Percentiles rank a stretch among this genome's conserved stretches.
Conservation (phyloP, 2,113 vertebrate species). For the Pterocles orientalis region DNA sequence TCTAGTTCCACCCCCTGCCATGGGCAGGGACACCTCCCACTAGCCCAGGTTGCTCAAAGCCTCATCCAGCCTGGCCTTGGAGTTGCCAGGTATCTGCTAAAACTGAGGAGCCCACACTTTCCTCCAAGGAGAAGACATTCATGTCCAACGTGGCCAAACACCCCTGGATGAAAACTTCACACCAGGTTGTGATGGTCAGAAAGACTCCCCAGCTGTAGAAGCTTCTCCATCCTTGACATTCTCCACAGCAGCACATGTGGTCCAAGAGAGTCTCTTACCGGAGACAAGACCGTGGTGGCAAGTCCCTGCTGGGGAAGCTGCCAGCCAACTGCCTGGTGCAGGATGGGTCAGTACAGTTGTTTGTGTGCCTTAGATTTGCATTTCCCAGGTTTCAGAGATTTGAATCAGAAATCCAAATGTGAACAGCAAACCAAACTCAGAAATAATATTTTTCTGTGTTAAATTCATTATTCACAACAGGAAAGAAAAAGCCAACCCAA, state of each 20-base stretch:
- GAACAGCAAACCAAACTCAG: background rate
- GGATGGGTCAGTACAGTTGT: background rate
- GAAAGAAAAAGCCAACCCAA: background rate
- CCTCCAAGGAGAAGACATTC: background rate
- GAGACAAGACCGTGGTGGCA: background rate
- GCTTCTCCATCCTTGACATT: background rate
- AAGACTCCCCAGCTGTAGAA: background rate
- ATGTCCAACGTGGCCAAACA: rapidly evolving
- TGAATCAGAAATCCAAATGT: background rate
- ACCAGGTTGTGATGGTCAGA: background rate
- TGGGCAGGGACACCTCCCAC: no score
- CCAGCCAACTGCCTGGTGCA: background rate
- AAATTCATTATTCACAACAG: background rate
- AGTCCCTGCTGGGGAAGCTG: background rate
- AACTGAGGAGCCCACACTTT: background rate
- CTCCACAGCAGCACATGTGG: background rate
- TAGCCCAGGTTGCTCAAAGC: no score
- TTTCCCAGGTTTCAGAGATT: background rate
- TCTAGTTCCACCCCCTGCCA: no score
- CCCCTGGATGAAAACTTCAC: background rate
- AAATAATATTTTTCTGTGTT: background rate
- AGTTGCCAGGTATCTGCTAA: background rate
- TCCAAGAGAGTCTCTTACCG: background rate
- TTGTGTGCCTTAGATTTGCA: background rate
- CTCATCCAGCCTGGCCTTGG: no score